Evolutionary conservation across 37 sponge, comb jelly and placozoan genomes (phyloP), one percentile per base, ranked within the genome.

Genomic region (Chondrosia reniformis): DNA sequence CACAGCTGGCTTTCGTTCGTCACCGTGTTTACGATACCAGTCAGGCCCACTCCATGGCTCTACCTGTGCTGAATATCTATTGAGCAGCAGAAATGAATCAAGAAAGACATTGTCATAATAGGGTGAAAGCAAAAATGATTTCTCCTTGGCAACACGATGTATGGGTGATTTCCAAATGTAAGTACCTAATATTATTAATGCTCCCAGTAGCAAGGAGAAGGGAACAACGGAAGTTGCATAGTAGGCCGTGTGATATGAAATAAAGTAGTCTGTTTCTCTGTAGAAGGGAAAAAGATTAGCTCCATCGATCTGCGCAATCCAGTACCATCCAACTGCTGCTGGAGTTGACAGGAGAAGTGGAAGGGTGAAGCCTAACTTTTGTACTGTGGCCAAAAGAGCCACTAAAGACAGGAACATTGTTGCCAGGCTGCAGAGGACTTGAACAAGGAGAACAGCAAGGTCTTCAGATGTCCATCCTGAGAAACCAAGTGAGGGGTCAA

Each of bases 21-120:
- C 19, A 7, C 36, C 46, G 46, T 32, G 25, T 22, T 33, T 55
- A 19, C 34, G 46, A 32, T 10, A 40, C 2, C 39, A 36, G 2
- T 13, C 21, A 25, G 19, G 32, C 10, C 36, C 4, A 9, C 21
- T 31, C 76, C 76, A 75, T 28, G 21, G 17, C n/a, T 45, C 34
- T 13, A 44, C 33, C 46, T 88, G 79, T 69, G 42, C 24, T 36
- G 72, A 34, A 39, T 34, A 25, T 33, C 89, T 67, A 55, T 94
- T 94, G 28, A 94, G 77, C 6, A 87, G 71, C 30, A 88, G 39
- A 34, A 83, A 77, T 63, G 91, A 84, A 58, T 90, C 91, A 0
- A 90, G 79, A 65, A 94, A 88, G 0, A 87, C 61, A 19, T 81
- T 61, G 57, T 90, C 84, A 45, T 94, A 94, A 45, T 85, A 65